Conservation (phyloP, 2,797 vertebrate species). For the Hozukius guyotensis region DNA sequence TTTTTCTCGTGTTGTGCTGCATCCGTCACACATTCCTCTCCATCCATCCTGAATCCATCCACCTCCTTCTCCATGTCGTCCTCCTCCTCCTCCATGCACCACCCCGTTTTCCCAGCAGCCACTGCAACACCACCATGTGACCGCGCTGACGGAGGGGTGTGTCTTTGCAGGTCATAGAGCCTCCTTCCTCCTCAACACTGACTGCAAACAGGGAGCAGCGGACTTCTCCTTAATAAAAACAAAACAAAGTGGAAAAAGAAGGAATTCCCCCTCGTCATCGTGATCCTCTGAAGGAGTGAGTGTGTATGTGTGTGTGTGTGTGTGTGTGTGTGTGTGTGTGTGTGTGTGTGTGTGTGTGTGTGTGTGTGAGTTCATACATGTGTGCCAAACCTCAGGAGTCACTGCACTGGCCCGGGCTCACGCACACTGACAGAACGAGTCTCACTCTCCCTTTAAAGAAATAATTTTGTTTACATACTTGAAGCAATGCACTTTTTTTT, state of each 20-base stretch:
- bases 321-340: conserved; percentile 4
- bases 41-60: not conserved
- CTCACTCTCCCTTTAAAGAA: conserved; percentile 64
- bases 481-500: conserved; percentile 85
- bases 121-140: conserved; percentile 89
- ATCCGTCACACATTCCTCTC: conserved; percentile 46
- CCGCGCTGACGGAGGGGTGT: conserved; percentile 73
- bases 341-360: conserved; percentile 2
- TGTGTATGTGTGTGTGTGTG: conserved; percentile 9
- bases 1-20: conserved; percentile 52
- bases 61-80: not conserved
- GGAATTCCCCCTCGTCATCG: conserved; percentile 27
- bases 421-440: conserved; percentile 59
- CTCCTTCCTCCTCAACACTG: conserved; percentile 41
- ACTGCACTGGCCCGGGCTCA: conserved; percentile 58
- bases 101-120: conserved; percentile 81
- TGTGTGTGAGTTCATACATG: conserved; percentile 28
- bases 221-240: conserved; percentile 28
- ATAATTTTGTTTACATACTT: conserved; percentile 85
- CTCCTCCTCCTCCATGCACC: conserved; percentile 29
- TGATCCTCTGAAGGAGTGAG: conserved; percentile 39
- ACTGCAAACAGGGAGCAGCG: conserved; percentile 34
- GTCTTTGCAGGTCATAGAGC: conserved; percentile 84
- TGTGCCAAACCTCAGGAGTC: conserved; percentile 78
- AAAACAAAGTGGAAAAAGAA: conserved; percentile 21